These are phyloP conservation scores for Drosophila neocordata DNA, from an alignment of 1,140 invertebrate species.

Conservation along the genomic window DNA sequence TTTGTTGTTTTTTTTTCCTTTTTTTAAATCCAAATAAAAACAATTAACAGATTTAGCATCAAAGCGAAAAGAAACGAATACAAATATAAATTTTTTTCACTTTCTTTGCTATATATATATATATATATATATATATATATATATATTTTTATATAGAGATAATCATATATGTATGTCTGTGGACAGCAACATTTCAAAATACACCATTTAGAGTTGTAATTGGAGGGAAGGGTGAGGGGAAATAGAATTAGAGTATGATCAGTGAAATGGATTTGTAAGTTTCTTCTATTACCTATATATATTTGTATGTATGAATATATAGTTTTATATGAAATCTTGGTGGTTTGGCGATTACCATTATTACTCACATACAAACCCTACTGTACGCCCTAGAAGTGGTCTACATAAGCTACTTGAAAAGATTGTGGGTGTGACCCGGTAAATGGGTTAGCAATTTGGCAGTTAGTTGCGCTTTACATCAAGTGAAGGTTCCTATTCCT, in stretches of 20 bases:
- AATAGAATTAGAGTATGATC: background rate
- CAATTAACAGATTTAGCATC: slow-evolving; percentile 40
- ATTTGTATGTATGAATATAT: slow-evolving; percentile 37
- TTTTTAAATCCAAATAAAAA: slow-evolving; percentile 39
- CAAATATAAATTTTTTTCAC: slow-evolving; percentile 44
- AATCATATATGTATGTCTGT: slow-evolving; percentile 44
- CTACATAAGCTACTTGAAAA: slow-evolving; percentile 6
- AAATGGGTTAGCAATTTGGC: slow-evolving; percentile 70
- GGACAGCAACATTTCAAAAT: slow-evolving; percentile 74
- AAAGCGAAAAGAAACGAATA: slow-evolving; percentile 46
- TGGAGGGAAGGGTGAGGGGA: background rate
- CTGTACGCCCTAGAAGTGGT: slow-evolving; percentile 42
- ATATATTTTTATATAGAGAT: slow-evolving; percentile 17
- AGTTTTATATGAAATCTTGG: slow-evolving; percentile 55
- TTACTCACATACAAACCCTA: slow-evolving; percentile 70
- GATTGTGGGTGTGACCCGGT: slow-evolving; percentile 32
- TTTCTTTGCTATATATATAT: slow-evolving; percentile 36
- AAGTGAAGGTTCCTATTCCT: slow-evolving; percentile 23
- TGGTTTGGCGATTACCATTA: slow-evolving; percentile 55
- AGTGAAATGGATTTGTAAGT: background rate
- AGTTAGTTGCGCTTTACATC: slow-evolving; percentile 71
- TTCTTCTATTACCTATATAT: slow-evolving; percentile 18
- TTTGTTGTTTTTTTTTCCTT: background rate
- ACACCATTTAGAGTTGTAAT: slow-evolving; percentile 44
- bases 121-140: slow-evolving; percentile 36